Percentiles rank a stretch among this genome's conserved stretches.
Evolutionary conservation across 2,888 invertebrate species (phyloP).

Genomic region (Pheosia gnoma): DNA sequence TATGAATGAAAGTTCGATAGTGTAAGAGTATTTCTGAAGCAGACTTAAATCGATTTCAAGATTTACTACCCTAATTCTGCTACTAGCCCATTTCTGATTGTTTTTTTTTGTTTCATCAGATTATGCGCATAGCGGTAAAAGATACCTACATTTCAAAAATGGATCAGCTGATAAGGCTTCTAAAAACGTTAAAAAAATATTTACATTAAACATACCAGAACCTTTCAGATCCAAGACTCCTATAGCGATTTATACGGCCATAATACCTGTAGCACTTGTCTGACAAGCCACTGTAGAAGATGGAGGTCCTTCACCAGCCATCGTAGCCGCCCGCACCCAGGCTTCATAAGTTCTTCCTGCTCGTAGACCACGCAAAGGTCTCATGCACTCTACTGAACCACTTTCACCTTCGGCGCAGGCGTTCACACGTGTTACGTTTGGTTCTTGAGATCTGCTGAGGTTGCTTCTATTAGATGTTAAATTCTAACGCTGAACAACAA

Average conservation of each 20-base stretch:
- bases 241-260: no score
- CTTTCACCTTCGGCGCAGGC: slow-evolving; percentile 70
- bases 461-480: no score
- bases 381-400: slow-evolving; percentile 74
- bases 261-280: slow-evolving; percentile 70
- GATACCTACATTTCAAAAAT: no score
- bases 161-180: no score
- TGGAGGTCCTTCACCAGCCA: slow-evolving; percentile 87
- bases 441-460: slow-evolving; percentile 66
- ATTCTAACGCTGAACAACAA: no score
- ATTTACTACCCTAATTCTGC: no score
- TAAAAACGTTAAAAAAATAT: no score
- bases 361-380: slow-evolving; percentile 86
- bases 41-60: background rate
- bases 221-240: no score
- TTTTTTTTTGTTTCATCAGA: no score
- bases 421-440: slow-evolving; percentile 70
- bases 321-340: slow-evolving; percentile 93
- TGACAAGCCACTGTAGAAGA: slow-evolving; percentile 75
- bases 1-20: background rate
- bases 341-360: slow-evolving; percentile 92
- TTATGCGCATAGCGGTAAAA: no score
- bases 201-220: background rate
- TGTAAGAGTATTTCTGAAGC: background rate
- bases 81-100: no score